These are phyloP conservation scores for Oxytorus armatus DNA, from an alignment of 2,888 invertebrate species.

Conservation along the genomic window DNA sequence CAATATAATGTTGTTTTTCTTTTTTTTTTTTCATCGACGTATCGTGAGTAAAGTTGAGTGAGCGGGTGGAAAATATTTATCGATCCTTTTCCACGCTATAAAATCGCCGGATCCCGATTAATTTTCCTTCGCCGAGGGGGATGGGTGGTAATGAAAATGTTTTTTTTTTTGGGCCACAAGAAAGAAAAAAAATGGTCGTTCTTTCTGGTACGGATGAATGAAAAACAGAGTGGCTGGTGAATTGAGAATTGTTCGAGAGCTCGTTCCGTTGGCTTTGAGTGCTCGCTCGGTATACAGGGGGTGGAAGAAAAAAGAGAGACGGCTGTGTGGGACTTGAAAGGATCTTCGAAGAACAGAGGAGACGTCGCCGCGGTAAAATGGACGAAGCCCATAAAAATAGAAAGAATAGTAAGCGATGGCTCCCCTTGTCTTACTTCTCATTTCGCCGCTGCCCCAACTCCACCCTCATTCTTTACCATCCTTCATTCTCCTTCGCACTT, in stretches of 20 bases:
- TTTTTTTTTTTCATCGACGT: too few relatives aligned
- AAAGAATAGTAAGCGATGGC: slow-evolving; percentile 51
- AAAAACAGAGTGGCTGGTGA: neutral
- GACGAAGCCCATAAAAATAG: slow-evolving; percentile 51
- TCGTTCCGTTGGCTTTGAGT: slow-evolving; percentile 4
- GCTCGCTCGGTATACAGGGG: neutral
- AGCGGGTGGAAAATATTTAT: slow-evolving; percentile 62
- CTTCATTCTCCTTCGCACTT: slow-evolving; percentile 11
- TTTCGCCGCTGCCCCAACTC: slow-evolving; percentile 11
- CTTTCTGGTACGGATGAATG: slow-evolving; percentile 30
- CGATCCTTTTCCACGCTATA: slow-evolving; percentile 21
- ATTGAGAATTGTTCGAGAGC: slow-evolving; percentile 14
- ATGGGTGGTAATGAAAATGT: slow-evolving; percentile 23
- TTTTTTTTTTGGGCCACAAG: slow-evolving; percentile 21
- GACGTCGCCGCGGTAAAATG: slow-evolving; percentile 9
- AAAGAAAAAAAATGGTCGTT: neutral
- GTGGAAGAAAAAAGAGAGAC: neutral
- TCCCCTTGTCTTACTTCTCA: slow-evolving; percentile 39
- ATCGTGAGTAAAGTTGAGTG: too few relatives aligned
- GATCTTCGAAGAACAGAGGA: slow-evolving; percentile 43
- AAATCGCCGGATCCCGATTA: slow-evolving; percentile 46
- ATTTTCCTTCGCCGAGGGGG: slow-evolving; percentile 12
- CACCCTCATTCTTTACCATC: neutral
- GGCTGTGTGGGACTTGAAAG: slow-evolving; percentile 42
- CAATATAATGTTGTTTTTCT: too few relatives aligned